Evolutionary conservation across 1,140 invertebrate species (phyloP), one percentile per base, ranked within the genome.

Genomic region (Hyposmocoma kahamanoa): DNA sequence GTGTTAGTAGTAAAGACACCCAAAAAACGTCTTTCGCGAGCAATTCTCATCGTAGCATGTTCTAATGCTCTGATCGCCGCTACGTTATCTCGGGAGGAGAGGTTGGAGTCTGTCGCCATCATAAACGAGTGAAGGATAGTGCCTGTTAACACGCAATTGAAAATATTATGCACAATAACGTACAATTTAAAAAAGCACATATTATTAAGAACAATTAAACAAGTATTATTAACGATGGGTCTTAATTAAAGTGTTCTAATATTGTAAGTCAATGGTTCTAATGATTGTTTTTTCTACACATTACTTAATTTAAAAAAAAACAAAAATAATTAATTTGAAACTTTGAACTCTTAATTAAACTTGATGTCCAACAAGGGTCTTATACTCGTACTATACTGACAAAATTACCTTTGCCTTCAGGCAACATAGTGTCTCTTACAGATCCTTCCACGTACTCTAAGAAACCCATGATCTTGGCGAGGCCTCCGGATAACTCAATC

Each of bases 1-100:
- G 95, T 95, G 67, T 96, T 96, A 1, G 93, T 95, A 0, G 95
- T 96, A 50, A 96, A 92, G 17, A 96, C 91, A 1, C 94, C 94
- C 1, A 72, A 72, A 66, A 93, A 96, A 8, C 89, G 75, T 53
- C 90, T 89, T 5, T 84, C 76, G 45, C 87, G 89, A 0, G 93
- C 93, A 3, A 95, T 61, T 22, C 87, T 71, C 34, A 94, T 75
- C 21, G 91, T 91, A 56, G 93, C 90, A 28, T 92, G 87, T 79
- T 96, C 95, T 88, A 96, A 92, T 36, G 90, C 90, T 53, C 90
- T 89, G 75, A 95, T 94, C 8, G 94, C 87, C 13, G 90, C 84
- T 3, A 96, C 90, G 72, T 96, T 96, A 59, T 96, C 92, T 42
- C 89, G 89, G 0, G 92, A 59, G 47, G 77, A 89, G 20, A 95